Evolutionary conservation across 2,113 vertebrate species (phyloP).

Genomic region (Poeciliopsis retropinna): DNA sequence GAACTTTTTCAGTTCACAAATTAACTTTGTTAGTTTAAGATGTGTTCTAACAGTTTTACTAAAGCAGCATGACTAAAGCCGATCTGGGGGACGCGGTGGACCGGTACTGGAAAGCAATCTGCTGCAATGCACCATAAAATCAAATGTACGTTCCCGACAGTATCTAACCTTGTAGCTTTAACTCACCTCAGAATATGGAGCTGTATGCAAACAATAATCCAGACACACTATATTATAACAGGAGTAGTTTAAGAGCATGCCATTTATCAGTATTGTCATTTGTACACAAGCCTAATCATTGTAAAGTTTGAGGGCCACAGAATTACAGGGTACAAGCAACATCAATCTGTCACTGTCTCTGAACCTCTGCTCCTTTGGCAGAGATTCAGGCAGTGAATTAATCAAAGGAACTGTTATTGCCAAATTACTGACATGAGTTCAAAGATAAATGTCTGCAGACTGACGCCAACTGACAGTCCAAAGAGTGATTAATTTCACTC

Average conservation of each 20-base stretch:
- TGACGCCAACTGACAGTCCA: slow-evolving; percentile 59
- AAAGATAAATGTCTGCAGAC: slow-evolving; percentile 74
- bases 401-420: slow-evolving; percentile 76
- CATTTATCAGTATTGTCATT: slow-evolving; percentile 58
- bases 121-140: slow-evolving; percentile 21
- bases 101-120: slow-evolving; percentile 15
- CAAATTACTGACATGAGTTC: slow-evolving; percentile 76
- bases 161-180: neutral
- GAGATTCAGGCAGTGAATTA: slow-evolving; percentile 71
- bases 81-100: slow-evolving; percentile 35
- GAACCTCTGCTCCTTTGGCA: slow-evolving; percentile 71
- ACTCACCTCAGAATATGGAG: neutral
- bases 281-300: slow-evolving; percentile 56
- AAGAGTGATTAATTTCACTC: slow-evolving; percentile 68
- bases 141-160: slow-evolving; percentile 19
- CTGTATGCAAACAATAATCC: slow-evolving; percentile 25
- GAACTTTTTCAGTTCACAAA: slow-evolving; percentile 9
- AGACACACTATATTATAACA: slow-evolving; percentile 29
- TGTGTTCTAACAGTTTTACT: slow-evolving; percentile 44
- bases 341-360: slow-evolving; percentile 73
- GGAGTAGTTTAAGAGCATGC: slow-evolving; percentile 27
- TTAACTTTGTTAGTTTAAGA: slow-evolving; percentile 47
- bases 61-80: slow-evolving; percentile 45
- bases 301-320: slow-evolving; percentile 58
- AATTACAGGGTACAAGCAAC: slow-evolving; percentile 62